Evolutionary conservation across 2,888 invertebrate species (phyloP).

Genomic region (Melinopterus prodromus): DNA sequence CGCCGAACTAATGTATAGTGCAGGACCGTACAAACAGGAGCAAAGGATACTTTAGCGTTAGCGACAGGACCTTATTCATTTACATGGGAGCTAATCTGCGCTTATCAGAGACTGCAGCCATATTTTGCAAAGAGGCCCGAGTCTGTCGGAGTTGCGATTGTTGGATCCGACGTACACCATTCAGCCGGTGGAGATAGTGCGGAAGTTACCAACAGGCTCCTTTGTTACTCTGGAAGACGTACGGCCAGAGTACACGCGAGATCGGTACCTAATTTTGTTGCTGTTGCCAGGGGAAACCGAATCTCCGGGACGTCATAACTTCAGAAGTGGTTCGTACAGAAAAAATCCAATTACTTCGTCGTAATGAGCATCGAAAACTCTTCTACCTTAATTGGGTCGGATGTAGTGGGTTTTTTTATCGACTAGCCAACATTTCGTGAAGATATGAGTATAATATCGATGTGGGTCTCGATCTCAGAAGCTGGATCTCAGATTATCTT

Average conservation of each 20-base stretch:
- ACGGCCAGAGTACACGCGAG: background rate
- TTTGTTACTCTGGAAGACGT: background rate
- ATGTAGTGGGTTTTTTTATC: too few relatives aligned
- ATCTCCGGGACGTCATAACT: too few relatives aligned
- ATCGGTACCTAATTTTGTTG: background rate
- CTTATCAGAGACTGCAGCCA: slow-evolving; percentile 4
- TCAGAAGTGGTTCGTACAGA: too few relatives aligned
- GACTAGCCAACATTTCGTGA: too few relatives aligned
- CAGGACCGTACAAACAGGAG: background rate
- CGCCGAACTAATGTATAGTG: background rate
- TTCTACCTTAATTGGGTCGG: too few relatives aligned
- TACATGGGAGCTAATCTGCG: background rate
- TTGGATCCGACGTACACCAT: background rate
- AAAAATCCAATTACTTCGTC: too few relatives aligned
- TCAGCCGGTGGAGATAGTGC: background rate
- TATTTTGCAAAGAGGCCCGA: background rate
- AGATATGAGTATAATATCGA: too few relatives aligned
- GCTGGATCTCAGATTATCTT: too few relatives aligned
- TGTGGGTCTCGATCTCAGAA: too few relatives aligned
- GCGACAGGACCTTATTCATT: slow-evolving; percentile 4
- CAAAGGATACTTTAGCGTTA: background rate
- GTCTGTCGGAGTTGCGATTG: background rate
- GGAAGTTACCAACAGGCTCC: background rate
- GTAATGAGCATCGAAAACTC: too few relatives aligned
- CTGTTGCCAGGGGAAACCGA: background rate